Conservation (phyloP, 2,797 vertebrate species). For the Gobio occitaniae region DNA sequence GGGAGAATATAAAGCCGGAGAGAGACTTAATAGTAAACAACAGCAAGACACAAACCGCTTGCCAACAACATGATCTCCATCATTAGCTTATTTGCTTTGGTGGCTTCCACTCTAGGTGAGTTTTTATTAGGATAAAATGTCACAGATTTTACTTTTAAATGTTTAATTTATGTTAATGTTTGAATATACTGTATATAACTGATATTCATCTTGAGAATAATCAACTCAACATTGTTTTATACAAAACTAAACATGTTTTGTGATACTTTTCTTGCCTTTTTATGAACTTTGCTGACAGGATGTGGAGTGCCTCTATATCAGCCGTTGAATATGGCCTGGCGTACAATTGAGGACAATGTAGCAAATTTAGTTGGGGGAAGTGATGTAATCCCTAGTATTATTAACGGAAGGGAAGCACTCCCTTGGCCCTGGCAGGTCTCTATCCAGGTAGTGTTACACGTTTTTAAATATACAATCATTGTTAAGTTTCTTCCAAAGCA, state of each 20-base stretch:
- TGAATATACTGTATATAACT: not conserved
- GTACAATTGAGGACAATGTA: accelerated
- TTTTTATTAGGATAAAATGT: conserved; percentile 1
- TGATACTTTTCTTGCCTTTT: not conserved
- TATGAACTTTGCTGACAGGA: conserved; percentile 65
- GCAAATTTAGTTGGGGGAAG: accelerated
- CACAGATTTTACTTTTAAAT: not conserved
- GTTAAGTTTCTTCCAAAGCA: not conserved
- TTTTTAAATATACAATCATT: not conserved
- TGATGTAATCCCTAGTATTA: conserved; percentile 62
- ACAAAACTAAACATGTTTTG: not conserved
- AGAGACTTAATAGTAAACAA: not conserved
- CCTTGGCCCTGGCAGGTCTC: conserved; percentile 93
- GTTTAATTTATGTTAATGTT: not conserved
- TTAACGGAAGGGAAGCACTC: conserved; percentile 83
- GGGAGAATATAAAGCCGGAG: conserved; percentile 42
- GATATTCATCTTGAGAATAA: too few relatives aligned
- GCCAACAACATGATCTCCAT: conserved; percentile 74
- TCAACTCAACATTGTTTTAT: not conserved
- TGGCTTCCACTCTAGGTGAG: conserved; percentile 79
- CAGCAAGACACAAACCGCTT: not conserved
- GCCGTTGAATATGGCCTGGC: conserved; percentile 10
- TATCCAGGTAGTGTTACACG: conserved; percentile 78
- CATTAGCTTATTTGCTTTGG: conserved; percentile 79
- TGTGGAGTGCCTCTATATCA: conserved; percentile 82